Base-by-base conservation (phyloP, 2,797 vertebrate genomes). In the Phataginus tricuspis region DNA sequence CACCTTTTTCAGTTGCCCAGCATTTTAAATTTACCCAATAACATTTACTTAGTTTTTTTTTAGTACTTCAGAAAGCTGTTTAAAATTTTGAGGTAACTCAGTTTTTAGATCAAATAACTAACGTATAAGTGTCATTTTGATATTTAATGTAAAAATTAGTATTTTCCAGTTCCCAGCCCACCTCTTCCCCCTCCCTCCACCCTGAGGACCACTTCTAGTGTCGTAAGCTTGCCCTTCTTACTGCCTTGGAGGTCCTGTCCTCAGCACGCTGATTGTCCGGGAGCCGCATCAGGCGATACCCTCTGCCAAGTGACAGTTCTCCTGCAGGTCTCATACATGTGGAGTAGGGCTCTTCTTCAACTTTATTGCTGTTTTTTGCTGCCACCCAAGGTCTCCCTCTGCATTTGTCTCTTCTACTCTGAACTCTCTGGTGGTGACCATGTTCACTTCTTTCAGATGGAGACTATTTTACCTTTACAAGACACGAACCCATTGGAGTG, bases 381-480 rank as follows among this genome's bases (percentile, higher is more conserved):
- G 94, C 83, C 95, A 96, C 87, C 69, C 86, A 96, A 78, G 80
- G 87, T 78, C 19, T 88, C 21, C 23, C 31, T 91, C n/a, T 61
- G 8, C 61, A 1, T 68, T 66, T 96, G 96, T 94, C 96, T 86
- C 77, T 97, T 95, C 98, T 97, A 95, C 93, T 94, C 96, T 94
- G 89, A 98, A 97, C 96, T 97, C 95, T 94, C 94, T 93, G 95
- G 97, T 96, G 98, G 96, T 98, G 98, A 98, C 95, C 87, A 94
- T 97, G 86, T 82, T 98, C 92, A 79, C 98, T 98, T 98, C 96
- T 98, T 98, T 97, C 99, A 99, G 99, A 99, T 99, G 99, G 99
- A 98, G 99, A 99, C 97, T 99, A 99, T 99, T 99, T 99, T 98
- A 99, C 99, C 45, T 99, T 99, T 98, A 99, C 99, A 98, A 99